Conservation (phyloP, 1,140 invertebrate species). For the Diachasmimorpha longicaudata region DNA sequence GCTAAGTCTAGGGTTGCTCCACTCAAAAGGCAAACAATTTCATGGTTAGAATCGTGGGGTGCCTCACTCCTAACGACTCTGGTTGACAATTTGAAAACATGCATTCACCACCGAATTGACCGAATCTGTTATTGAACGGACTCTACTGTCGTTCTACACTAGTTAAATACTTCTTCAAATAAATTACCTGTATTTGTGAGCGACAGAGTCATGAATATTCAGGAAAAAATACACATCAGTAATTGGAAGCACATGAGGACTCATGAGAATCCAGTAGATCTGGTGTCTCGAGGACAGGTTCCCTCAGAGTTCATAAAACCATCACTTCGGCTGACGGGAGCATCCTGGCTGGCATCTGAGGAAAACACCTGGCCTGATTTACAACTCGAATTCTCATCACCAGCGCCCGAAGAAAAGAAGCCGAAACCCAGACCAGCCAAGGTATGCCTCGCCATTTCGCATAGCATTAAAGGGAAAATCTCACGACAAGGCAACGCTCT, state of each 20-base stretch:
- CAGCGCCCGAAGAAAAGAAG: neutral
- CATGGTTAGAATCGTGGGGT: neutral
- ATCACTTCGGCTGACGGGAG: neutral
- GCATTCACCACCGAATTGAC: neutral
- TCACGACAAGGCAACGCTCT: neutral
- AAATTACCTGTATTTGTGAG: neutral
- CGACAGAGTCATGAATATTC: conserved; percentile 10
- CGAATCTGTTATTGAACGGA: too few species aligned
- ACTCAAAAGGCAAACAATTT: neutral
- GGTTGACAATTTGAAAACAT: neutral
- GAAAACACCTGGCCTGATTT: neutral
- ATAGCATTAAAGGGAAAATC: neutral
- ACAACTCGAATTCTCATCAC: neutral
- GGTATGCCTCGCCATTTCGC: neutral
- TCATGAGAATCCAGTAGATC: conserved; percentile 13
- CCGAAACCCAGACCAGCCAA: neutral
- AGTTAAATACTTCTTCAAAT: neutral
- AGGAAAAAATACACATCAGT: neutral
- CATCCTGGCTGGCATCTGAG: neutral
- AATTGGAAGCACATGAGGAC: neutral
- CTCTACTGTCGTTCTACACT: conserved; percentile 8
- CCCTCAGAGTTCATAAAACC: neutral
- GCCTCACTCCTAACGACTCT: neutral
- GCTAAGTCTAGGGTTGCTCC: conserved; percentile 1
- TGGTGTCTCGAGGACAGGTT: neutral